Conservation (phyloP, 1,140 invertebrate genomes). For the Steinernema feltiae region DNA sequence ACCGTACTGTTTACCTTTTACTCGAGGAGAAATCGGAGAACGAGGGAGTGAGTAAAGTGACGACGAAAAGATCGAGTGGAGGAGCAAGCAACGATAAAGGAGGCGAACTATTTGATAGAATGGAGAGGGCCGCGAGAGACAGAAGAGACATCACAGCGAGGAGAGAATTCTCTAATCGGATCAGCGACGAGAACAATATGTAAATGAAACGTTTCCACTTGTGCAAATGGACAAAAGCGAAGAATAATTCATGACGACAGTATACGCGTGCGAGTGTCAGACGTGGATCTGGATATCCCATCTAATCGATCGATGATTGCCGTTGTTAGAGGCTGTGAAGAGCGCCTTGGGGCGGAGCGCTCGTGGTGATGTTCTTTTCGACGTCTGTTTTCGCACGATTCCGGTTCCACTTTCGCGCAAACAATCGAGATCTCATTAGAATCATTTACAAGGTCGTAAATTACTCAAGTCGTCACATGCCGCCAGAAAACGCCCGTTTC, state of each 20-base stretch:
- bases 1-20: slow-evolving; percentile 10
- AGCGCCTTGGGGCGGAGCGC: too few species aligned
- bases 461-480: too few species aligned
- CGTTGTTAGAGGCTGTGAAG: too few species aligned
- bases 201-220: not conserved
- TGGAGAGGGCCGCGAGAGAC: not conserved
- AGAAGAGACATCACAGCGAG: not conserved
- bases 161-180: slow-evolving; percentile 9
- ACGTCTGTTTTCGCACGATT: not conserved
- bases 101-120: too few species aligned
- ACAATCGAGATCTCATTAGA: not conserved
- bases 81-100: not conserved
- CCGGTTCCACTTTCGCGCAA: not conserved
- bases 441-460: slow-evolving; percentile 10
- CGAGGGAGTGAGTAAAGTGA: not conserved
- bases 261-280: too few species aligned
- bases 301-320: not conserved
- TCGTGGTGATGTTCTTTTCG: too few species aligned
- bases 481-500: too few species aligned
- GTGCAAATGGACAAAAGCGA: not conserved
- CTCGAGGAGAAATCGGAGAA: not conserved
- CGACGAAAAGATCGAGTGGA: not conserved
- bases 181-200: not conserved
- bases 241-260: too few species aligned
- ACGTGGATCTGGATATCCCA: not conserved